phyloP scores from a whole-genome alignment of 2,797 vertebrate species.

The Leontocebus nigricollis region DNA sequence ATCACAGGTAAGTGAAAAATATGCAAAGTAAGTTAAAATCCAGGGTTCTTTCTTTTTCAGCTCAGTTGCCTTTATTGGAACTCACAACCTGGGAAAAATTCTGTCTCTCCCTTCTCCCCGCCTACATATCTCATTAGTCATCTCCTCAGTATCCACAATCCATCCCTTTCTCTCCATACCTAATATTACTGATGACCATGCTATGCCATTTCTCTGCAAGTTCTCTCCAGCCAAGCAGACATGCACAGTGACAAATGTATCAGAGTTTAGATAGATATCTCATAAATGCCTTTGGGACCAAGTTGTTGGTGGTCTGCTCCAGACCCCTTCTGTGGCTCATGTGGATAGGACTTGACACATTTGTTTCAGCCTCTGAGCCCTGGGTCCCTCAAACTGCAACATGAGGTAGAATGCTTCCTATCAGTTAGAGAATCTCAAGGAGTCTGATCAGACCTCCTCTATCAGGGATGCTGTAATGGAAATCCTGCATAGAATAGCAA shows the following conservation, averaged over 20 bases:
- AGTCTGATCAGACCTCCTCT: not conserved
- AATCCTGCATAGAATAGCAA: not conserved
- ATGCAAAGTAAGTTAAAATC: not conserved
- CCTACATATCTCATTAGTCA: not conserved
- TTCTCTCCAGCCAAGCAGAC: not conserved
- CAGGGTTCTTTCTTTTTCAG: not conserved
- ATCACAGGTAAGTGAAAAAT: not conserved
- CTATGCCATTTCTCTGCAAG: not conserved
- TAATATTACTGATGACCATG: not conserved
- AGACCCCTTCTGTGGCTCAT: not conserved
- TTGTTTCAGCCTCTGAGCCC: not conserved
- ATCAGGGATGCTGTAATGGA: not conserved
- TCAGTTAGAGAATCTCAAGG: not conserved
- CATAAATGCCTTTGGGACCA: not conserved
- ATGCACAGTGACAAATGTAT: not conserved
- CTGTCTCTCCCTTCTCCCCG: not conserved
- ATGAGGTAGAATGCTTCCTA: not conserved
- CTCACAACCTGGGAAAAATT: not conserved
- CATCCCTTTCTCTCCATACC: not conserved
- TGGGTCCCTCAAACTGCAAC: not conserved
- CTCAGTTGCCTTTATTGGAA: not conserved
- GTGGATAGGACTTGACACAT: not conserved
- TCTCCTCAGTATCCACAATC: not conserved
- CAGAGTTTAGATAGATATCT: not conserved
- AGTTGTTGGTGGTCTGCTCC: not conserved